These are phyloP conservation scores for Cephus spinipes DNA, from an alignment of 2,888 invertebrate genomes.

Conservation along the genomic window DNA sequence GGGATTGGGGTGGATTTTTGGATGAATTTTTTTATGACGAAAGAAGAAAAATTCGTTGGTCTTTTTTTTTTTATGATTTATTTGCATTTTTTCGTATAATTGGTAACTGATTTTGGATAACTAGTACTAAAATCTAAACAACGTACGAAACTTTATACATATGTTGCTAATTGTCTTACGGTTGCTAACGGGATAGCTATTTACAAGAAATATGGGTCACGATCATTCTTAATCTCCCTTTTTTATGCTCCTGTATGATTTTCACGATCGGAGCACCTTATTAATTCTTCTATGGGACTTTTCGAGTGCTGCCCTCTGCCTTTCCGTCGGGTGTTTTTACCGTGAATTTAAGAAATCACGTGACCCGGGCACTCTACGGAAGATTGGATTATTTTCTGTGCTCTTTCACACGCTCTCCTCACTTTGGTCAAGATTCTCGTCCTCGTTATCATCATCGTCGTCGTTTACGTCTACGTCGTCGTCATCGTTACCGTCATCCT, in stretches of 20 bases:
- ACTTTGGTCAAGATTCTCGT: conserved; percentile 19
- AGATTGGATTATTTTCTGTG: conserved; percentile 47
- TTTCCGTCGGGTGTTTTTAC: neutral
- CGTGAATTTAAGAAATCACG: neutral
- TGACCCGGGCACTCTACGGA: conserved; percentile 46
- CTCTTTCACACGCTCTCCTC: conserved; percentile 22
- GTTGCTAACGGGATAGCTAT: conserved; percentile 47
- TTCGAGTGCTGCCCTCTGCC: neutral
- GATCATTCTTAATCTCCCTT: conserved; percentile 11
- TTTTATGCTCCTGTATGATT: neutral
- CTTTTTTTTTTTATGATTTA: conserved; percentile 50
- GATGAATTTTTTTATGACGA: neutral
- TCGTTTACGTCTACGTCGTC: conserved; percentile 7
- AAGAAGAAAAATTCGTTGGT: conserved; percentile 3
- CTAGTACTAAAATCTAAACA: conserved; percentile 59
- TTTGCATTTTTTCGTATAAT: conserved; percentile 60
- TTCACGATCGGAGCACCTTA: neutral
- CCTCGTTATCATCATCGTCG: conserved; percentile 1
- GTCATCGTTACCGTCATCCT: neutral
- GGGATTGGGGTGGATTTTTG: neutral
- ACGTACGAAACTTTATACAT: conserved; percentile 63
- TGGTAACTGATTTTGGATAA: conserved; percentile 62
- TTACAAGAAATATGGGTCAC: conserved; percentile 51
- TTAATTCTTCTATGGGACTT: neutral
- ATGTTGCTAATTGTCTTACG: conserved; percentile 45